Evolutionary conservation across 2,797 vertebrate species (phyloP).

Genomic region (Mastacembelus armatus): DNA sequence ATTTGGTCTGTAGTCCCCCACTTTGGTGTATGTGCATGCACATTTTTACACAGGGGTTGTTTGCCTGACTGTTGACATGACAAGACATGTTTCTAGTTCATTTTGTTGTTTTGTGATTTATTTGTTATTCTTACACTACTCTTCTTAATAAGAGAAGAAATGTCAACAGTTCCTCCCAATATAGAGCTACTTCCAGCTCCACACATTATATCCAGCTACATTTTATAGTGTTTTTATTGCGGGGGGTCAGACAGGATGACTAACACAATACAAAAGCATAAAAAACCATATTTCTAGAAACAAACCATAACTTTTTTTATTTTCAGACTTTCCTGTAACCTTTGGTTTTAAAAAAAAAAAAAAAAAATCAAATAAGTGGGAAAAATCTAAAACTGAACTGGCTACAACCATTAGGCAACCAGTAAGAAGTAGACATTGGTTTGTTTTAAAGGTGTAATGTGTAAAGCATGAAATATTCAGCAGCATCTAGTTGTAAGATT

Average conservation of each 20-base stretch:
- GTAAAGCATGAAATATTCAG: too few species aligned
- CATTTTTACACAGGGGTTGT: conserved; percentile 18
- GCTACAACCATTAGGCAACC: too few species aligned
- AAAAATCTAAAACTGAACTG: not conserved
- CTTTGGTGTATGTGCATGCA: conserved; percentile 16
- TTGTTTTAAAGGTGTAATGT: not conserved
- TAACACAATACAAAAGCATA: too few species aligned
- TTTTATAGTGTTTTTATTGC: too few species aligned
- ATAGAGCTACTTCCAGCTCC: conserved; percentile 1
- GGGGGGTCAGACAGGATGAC: too few species aligned
- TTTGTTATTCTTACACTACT: conserved; percentile 28
- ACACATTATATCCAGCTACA: not conserved
- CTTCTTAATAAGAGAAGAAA: conserved; percentile 22
- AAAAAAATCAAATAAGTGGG: too few species aligned
- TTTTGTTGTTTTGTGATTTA: conserved; percentile 12
- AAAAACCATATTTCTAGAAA: too few species aligned
- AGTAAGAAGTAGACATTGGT: not conserved
- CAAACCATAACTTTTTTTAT: too few species aligned
- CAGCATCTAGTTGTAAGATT: too few species aligned
- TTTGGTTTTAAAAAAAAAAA: too few species aligned
- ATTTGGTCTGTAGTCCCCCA: not conserved
- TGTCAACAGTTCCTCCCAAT: conserved; percentile 9
- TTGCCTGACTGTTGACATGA: conserved; percentile 3
- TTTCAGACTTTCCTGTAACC: too few species aligned
- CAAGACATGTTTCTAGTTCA: conserved; percentile 20